Percentiles rank a stretch among this genome's conserved stretches.
These are phyloP conservation scores for Serilophus lunatus DNA, from an alignment of 2,113 vertebrate genomes.

Conservation along the genomic window DNA sequence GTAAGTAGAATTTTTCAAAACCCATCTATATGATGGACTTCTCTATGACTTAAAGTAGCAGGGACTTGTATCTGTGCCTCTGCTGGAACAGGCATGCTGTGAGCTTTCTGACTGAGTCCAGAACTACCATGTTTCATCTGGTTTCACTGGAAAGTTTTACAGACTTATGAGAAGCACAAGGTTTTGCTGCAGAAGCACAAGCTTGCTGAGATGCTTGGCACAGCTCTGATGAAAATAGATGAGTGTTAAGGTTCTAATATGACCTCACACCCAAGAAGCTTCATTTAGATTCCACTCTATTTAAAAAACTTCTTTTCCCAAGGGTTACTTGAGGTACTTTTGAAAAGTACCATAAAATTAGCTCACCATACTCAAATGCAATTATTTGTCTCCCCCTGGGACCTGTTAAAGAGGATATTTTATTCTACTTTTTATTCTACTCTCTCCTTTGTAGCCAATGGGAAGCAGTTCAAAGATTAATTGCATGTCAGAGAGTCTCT, in stretches of 20 bases:
- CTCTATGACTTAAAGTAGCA: neutral
- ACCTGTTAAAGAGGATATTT: neutral
- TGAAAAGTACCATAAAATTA: neutral
- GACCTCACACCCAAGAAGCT: neutral
- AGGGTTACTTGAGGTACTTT: neutral
- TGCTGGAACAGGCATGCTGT: neutral
- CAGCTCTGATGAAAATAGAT: neutral
- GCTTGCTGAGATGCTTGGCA: neutral
- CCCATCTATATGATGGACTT: neutral
- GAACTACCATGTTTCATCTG: neutral
- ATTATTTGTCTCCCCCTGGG: neutral
- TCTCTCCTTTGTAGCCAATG: neutral
- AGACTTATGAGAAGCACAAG: neutral
- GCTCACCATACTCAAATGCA: neutral
- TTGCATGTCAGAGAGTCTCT: neutral
- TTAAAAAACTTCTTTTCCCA: neutral
- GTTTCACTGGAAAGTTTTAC: neutral
- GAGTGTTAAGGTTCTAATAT: neutral
- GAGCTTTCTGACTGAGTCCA: neutral
- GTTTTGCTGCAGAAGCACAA: neutral
- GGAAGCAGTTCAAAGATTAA: neutral
- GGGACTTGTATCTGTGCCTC: neutral
- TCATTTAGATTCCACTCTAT: neutral
- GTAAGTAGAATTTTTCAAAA: neutral
- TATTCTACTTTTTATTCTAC: neutral